Evolutionary conservation across 2,888 invertebrate species (phyloP), one percentile per base, ranked within the genome.

Genomic region (Trachelus tabidus): DNA sequence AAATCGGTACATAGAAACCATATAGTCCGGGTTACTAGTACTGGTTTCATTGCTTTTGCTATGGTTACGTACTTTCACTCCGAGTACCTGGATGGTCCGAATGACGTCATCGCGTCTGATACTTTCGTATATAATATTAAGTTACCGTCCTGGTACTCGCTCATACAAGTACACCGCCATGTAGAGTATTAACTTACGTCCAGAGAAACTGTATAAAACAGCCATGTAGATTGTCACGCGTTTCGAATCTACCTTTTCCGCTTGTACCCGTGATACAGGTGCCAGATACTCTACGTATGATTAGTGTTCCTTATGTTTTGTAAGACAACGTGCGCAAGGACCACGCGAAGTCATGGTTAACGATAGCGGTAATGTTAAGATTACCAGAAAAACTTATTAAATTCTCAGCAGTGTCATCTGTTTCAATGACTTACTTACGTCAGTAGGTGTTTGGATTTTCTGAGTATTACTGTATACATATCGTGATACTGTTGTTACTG

Each of bases 21-120:
- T 23, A 34, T 34, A 9, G 6, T 71, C 71, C 33, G 2, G 12
- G 74, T 74, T 74, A 15, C 15, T 6, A 31, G 71, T 30, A 6
- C 11, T 71, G 30, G 3, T 74, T 74, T 12, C 34, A 35, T 11
- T 74, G 34, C 74, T 74, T 23, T 76, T 73, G 78, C 69, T 73
- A 33, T 11, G 40, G 30, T 37, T 35, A 73, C 34, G 56, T 76
- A 76, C 78, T 78, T 78, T 78, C 78, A 78, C 78, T 78, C 40
- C 75, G 73, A 9, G 56, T 75, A 76, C 73, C 76, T 73, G 76
- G 78, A 78, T 76, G 76, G 73, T 73, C 73, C 56, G 73, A 56
- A 68, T 78, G 76, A 78, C 78, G 76, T 78, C 78, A 76, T 9
- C 15, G 75, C 35, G 34, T 30, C 12, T 37, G 35, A 78, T 73